Conservation (phyloP, 2,888 invertebrate species). For the Nomada ruficornis region DNA sequence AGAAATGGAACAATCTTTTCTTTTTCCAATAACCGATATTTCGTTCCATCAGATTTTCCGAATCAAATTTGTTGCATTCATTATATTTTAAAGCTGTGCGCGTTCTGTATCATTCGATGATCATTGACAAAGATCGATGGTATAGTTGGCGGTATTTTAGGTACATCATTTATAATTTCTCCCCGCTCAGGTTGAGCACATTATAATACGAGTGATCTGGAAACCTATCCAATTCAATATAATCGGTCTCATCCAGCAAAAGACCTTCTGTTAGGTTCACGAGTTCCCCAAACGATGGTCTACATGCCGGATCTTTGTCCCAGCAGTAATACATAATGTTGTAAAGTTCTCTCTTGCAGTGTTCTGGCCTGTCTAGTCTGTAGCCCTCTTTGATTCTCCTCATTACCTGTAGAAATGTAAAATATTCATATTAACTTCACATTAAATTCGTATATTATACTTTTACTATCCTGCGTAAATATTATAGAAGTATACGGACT, state of each 20-base stretch:
- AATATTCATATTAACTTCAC: not conserved
- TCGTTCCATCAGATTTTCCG: not conserved
- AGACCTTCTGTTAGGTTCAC: constrained; percentile 92
- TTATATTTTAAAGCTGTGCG: constrained; percentile 1
- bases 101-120: not conserved
- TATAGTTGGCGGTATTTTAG: constrained; percentile 6
- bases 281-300: constrained; percentile 94
- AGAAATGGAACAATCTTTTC: not conserved
- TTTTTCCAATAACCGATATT: not conserved
- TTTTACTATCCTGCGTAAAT: not conserved
- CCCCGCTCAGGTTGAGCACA: constrained; percentile 93
- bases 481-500: not conserved
- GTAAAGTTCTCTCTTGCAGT: constrained; percentile 96
- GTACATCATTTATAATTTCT: constrained; percentile 87
- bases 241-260: constrained; percentile 95
- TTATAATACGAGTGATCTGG: constrained; percentile 97
- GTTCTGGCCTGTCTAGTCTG: constrained; percentile 96
- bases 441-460: not conserved
- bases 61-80: not conserved
- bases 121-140: not conserved
- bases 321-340: constrained; percentile 98
- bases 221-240: constrained; percentile 95
- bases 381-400: constrained; percentile 91
- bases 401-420: constrained; percentile 87
- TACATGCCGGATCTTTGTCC: constrained; percentile 92